Evolutionary conservation across 2,113 vertebrate species (phyloP).

Genomic region (Phyllostomus discolor): DNA sequence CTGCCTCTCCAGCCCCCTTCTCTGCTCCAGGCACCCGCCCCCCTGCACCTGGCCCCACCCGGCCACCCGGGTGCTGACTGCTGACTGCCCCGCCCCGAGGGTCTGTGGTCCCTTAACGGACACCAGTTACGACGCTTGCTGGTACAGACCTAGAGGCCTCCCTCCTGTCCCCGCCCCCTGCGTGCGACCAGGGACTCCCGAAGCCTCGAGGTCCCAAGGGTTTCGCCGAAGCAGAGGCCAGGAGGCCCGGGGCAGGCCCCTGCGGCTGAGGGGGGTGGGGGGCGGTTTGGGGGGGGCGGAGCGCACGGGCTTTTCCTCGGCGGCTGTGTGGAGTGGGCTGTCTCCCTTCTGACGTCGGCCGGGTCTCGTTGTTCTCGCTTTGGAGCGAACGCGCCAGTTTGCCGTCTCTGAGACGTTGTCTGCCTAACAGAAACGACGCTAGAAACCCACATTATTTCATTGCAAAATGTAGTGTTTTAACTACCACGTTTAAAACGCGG

Average conservation of each 20-base stretch:
- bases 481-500: background rate
- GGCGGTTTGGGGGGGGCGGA: too few species aligned
- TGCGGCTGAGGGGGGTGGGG: too few species aligned
- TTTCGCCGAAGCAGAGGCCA: too few species aligned
- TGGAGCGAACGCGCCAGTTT: background rate
- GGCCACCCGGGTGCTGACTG: fast-evolving
- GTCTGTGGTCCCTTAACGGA: fast-evolving
- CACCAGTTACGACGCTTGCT: fast-evolving
- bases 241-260: too few species aligned
- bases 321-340: fast-evolving
- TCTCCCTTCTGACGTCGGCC: background rate
- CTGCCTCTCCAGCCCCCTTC: background rate
- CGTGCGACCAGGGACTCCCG: fast-evolving
- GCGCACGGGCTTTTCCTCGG: too few species aligned
- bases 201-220: too few species aligned
- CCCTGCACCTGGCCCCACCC: background rate
- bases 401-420: background rate
- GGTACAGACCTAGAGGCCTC: too few species aligned
- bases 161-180: background rate
- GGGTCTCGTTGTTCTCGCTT: background rate
- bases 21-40: background rate
- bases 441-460: background rate
- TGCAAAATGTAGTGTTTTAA: background rate
- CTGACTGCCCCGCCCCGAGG: background rate
- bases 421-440: background rate